Base-by-base conservation (phyloP, 1,140 invertebrate genomes). In the Augochlora pura region DNA sequence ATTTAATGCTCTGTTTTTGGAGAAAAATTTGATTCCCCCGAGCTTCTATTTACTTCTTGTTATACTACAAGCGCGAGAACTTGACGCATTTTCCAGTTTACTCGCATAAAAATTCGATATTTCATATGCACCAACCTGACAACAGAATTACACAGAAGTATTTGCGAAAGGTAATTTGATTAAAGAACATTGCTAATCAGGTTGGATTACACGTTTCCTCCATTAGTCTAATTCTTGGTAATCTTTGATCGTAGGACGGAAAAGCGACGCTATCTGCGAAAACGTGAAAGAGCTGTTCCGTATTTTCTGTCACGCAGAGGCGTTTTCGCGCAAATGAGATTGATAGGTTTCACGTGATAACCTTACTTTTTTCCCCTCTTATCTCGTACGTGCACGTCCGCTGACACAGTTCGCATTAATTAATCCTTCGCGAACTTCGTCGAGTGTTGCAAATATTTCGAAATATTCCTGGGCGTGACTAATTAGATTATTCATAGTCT, bases 191-290 rank as follows among this genome's bases (percentile, higher is more conserved):
- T 4, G 9, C 23, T 59, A 38, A 25, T 46, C 18, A 32, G 42
- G 39, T 25, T 4, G 4, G 10, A 8, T 12, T 59, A 23, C 73
- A 60, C 1, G 64, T 12, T 46, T 60, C 52, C 0, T 57, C 46
- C 73, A 76, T 76, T 76, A 76, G 21, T 67, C 52, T 76, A 68
- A 76, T 76, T 76, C 59, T 66, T 18, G 21, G 27, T 38, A 38
- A 18, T 39, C 63, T 57, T 38, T 66, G 39, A 46, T 59, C 23
- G 25, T 14, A 16, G 49, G 42, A 59, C 23, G 32, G 27, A 10
- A 52, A 52, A 23, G 2, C n/a, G 27, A 14, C 23, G 57, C 59
- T 32, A 49, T 67, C 39, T 23, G 16, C 18, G 23, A 23, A 18
- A 39, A 67, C 46, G 16, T 16, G 18, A 67, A 65, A 23, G 25